Base-by-base conservation (phyloP, 1,140 invertebrate species). In the Brachionus sp. region DNA sequence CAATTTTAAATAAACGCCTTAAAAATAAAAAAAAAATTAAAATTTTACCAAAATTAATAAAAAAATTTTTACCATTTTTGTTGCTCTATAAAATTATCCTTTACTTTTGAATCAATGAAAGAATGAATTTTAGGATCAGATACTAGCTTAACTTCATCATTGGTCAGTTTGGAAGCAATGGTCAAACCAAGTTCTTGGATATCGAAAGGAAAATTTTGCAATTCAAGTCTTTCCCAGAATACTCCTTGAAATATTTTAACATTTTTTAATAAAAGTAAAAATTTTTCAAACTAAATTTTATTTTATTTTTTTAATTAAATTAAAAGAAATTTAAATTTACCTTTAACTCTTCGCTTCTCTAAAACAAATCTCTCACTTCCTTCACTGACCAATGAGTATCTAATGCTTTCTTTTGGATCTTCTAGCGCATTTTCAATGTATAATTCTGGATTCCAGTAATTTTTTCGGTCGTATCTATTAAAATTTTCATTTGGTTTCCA, bases 121-220 rank as follows among this genome's bases (percentile, higher is more conserved):
- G 13, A 13, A 13, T 35, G 25, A 19, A 19, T 25, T 9, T 82
- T 19, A n/a, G 57, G 16, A 37, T 78, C 44, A 23, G 78, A 29
- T 25, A 66, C 29, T 0, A 82, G 6, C n/a, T 42, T 68, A 1
- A 82, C 29, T 19, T 80, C 39, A 3, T 80, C 33, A 12, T 16
- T 19, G 12, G n/a, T 4, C 25, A 80, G 35, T 39, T 13, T 62
- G 29, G 50, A 62, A 33, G 77, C 77, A 4, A 80, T 37, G 9
- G 46, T 35, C 9, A 80, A 62, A 13, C 46, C n/a, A 9, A 80
- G 39, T 37, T 80, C 77, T 80, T 80, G 77, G 39, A 80, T 44
- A 44, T 80, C 77, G 29, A 62, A 64, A 13, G 77, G 77, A 66
- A 80, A 80, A 35, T 80, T 57, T 80, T 80, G 77, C 33, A 80